Evolutionary conservation across 2,888 invertebrate species (phyloP).

Genomic region (Stenoptilia bipunctidactyla): DNA sequence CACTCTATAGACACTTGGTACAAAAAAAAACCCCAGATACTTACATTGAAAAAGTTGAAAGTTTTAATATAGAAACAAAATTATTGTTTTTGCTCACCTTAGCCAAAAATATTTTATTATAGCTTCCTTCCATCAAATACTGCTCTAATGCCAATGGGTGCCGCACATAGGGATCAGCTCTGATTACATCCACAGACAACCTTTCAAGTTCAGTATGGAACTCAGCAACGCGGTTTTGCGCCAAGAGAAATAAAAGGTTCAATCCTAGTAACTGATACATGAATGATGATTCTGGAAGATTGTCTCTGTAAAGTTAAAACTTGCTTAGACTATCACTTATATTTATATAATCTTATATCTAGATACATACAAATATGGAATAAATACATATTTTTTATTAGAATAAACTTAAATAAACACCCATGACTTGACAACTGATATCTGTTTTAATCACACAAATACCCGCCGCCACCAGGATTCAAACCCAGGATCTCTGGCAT

Average conservation of each 20-base stretch:
- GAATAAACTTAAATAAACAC: no score
- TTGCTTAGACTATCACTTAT: no score
- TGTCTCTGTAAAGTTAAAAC: slow-evolving; percentile 58
- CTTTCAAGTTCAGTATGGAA: slow-evolving; percentile 98
- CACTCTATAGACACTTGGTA: no score
- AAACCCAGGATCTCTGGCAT: no score
- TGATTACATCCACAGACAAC: slow-evolving; percentile 90
- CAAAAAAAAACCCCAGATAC: no score
- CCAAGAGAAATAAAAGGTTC: slow-evolving; percentile 92
- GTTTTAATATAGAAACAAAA: not conserved
- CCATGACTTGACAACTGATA: no score
- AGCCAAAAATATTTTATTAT: slow-evolving; percentile 96
- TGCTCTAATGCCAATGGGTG: slow-evolving; percentile 97
- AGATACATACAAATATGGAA: no score
- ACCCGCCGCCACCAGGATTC: no score
- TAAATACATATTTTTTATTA: no score
- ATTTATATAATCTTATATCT: no score
- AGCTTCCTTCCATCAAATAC: slow-evolving; percentile 99
- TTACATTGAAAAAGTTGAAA: no score
- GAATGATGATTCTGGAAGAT: slow-evolving; percentile 90
- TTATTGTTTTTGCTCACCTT: slow-evolving; percentile 71
- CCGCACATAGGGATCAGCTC: slow-evolving; percentile 92
- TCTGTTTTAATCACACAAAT: no score
- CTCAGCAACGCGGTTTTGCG: slow-evolving; percentile 97
- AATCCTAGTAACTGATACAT: slow-evolving; percentile 95